phyloP scores from a whole-genome alignment of 2,888 invertebrate genomes.

The Drosophila neonasuta region DNA sequence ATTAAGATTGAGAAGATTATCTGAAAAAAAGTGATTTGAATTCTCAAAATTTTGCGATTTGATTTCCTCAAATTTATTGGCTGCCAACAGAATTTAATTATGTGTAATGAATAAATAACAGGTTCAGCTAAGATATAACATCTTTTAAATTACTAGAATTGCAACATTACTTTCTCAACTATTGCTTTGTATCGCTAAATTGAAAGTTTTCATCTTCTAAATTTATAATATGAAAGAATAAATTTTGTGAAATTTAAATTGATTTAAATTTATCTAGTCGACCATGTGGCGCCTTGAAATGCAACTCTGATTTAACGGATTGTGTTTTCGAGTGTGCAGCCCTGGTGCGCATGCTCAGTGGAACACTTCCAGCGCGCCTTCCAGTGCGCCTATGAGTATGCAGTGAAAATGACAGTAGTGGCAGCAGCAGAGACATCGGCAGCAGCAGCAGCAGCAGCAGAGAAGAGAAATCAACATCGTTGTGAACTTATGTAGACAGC shows the following conservation, averaged over 20 bases:
- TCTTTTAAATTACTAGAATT: too few relatives aligned
- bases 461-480: slow-evolving; percentile 64
- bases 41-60: too few relatives aligned
- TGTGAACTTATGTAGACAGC: slow-evolving; percentile 45
- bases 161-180: too few relatives aligned
- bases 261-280: not conserved
- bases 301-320: slow-evolving; percentile 8
- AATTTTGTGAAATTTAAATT: not conserved
- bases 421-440: slow-evolving; percentile 44
- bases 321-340: slow-evolving; percentile 41
- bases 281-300: slow-evolving; percentile 6
- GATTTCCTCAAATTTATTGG: too few relatives aligned
- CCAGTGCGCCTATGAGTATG: slow-evolving; percentile 73
- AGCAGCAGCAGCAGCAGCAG: slow-evolving; percentile 49
- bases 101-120: too few relatives aligned
- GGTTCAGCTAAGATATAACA: too few relatives aligned
- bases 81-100: too few relatives aligned
- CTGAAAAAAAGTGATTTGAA: too few relatives aligned
- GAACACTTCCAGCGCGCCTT: slow-evolving; percentile 54
- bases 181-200: too few relatives aligned
- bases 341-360: slow-evolving; percentile 56
- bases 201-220: too few relatives aligned
- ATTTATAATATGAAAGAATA: not conserved
- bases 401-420: slow-evolving; percentile 74
- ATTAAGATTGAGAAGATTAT: too few relatives aligned